phyloP scores from a whole-genome alignment of 2,797 vertebrate genomes.

The Chelonia mydas region DNA sequence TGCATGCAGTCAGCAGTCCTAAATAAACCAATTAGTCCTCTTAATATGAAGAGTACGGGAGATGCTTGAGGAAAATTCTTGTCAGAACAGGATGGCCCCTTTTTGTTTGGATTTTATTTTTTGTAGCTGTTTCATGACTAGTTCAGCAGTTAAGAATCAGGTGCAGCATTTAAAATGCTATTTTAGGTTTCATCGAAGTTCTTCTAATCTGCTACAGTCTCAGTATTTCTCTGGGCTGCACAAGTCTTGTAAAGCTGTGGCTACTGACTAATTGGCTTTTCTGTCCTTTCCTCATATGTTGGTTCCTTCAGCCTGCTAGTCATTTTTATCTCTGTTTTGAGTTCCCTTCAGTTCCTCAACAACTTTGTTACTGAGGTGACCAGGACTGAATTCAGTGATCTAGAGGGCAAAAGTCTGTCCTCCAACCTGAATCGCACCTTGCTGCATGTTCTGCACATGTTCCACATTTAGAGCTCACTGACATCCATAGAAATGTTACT shows the following conservation, averaged over 20 bases:
- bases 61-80: background rate
- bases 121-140: background rate
- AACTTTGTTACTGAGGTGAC: background rate
- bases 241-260: background rate
- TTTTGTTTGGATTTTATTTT: background rate
- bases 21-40: background rate
- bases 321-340: slow-evolving; percentile 27
- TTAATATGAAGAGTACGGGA: background rate
- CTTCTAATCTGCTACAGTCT: slow-evolving; percentile 34
- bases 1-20: rapidly evolving
- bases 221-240: slow-evolving; percentile 18
- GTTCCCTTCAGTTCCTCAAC: slow-evolving; percentile 28
- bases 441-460: background rate
- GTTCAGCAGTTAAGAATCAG: background rate
- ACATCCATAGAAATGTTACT: background rate
- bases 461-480: background rate
- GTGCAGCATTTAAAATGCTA: background rate
- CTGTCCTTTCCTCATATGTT: slow-evolving; percentile 12
- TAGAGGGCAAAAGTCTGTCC: background rate
- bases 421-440: background rate
- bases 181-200: slow-evolving; percentile 16
- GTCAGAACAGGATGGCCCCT: background rate
- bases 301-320: background rate
- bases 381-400: background rate
- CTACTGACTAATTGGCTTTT: slow-evolving; percentile 4